A percentile compares a stretch with the other conserved stretches of the same genome.
These are phyloP conservation scores for Machimus rusticus DNA, from an alignment of 2,888 invertebrate genomes.

Conservation along the genomic window DNA sequence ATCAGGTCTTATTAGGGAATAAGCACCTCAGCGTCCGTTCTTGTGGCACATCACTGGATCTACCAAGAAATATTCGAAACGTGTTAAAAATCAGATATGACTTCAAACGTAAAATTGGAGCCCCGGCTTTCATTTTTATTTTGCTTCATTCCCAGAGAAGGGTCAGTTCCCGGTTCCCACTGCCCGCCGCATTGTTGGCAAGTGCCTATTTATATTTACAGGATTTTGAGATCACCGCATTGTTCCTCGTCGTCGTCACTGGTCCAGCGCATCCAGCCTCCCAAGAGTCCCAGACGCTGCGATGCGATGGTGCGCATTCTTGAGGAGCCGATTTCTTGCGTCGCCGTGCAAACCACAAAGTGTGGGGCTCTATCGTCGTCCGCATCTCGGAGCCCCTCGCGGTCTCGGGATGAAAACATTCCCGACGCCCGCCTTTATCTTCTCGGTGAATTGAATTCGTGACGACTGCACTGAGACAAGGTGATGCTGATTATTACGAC, in stretches of 20 bases:
- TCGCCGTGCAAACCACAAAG: not conserved
- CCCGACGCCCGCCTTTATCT: slow-evolving; percentile 32
- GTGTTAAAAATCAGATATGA: slow-evolving; percentile 12
- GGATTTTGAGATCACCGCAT: slow-evolving; percentile 15
- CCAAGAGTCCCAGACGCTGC: not conserved
- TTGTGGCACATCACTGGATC: not conserved
- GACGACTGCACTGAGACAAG: slow-evolving; percentile 27
- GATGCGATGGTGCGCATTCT: not conserved
- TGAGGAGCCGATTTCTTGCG: not conserved
- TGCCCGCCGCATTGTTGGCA: not conserved
- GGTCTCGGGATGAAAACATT: slow-evolving; percentile 23
- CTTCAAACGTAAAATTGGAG: slow-evolving; percentile 6
- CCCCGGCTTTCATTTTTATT: not conserved
- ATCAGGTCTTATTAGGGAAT: not conserved
- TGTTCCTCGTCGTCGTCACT: not conserved
- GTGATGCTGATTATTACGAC: slow-evolving; percentile 37
- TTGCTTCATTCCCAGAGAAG: not conserved
- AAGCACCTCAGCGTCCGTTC: not conserved
- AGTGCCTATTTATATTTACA: slow-evolving; percentile 21
- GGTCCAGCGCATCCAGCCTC: not conserved
- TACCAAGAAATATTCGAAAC: not conserved
- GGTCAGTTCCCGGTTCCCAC: slow-evolving; percentile 26
- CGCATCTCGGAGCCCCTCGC: not conserved
- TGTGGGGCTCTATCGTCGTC: not conserved
- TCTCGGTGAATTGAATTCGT: slow-evolving; percentile 38